Evolutionary conservation across 2,888 invertebrate species (phyloP).

Genomic region (Apeira syringaria): DNA sequence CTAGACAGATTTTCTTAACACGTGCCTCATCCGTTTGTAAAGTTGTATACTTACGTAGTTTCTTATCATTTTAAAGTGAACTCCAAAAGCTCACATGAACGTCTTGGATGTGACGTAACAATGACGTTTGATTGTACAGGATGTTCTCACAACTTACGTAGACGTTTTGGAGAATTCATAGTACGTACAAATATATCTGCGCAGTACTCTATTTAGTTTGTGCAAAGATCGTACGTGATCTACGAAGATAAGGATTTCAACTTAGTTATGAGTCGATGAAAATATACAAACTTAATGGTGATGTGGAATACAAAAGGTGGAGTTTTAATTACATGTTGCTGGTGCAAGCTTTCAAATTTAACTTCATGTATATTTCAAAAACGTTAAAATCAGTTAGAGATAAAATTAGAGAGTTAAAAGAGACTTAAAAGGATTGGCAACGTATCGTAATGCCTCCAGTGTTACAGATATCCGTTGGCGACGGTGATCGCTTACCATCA

Average conservation of each 20-base stretch:
- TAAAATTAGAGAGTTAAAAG: too few species aligned
- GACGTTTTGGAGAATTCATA: slow-evolving; percentile 18
- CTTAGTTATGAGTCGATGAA: slow-evolving; percentile 5
- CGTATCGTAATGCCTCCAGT: too few species aligned
- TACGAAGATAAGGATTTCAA: slow-evolving; percentile 16
- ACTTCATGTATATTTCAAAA: too few species aligned
- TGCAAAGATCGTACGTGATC: slow-evolving; percentile 13
- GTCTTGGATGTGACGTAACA: slow-evolving; percentile 16
- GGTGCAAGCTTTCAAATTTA: too few species aligned
- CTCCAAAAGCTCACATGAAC: slow-evolving; percentile 1
- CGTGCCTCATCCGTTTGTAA: background rate
- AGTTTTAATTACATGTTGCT: background rate
- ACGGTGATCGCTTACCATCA: too few species aligned
- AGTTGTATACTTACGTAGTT: background rate
- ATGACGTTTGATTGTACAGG: slow-evolving; percentile 17
- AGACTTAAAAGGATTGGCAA: too few species aligned
- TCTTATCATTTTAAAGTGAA: slow-evolving; percentile 5
- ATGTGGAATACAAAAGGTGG: background rate
- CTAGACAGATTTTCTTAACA: background rate
- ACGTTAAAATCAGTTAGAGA: too few species aligned
- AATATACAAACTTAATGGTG: slow-evolving; percentile 3
- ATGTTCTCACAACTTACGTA: slow-evolving; percentile 15
- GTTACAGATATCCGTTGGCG: too few species aligned
- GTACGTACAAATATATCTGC: too few species aligned
- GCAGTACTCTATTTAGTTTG: too few species aligned